phyloP scores from a whole-genome alignment of 2,113 vertebrate species.

The Pontoporia blainvillei region DNA sequence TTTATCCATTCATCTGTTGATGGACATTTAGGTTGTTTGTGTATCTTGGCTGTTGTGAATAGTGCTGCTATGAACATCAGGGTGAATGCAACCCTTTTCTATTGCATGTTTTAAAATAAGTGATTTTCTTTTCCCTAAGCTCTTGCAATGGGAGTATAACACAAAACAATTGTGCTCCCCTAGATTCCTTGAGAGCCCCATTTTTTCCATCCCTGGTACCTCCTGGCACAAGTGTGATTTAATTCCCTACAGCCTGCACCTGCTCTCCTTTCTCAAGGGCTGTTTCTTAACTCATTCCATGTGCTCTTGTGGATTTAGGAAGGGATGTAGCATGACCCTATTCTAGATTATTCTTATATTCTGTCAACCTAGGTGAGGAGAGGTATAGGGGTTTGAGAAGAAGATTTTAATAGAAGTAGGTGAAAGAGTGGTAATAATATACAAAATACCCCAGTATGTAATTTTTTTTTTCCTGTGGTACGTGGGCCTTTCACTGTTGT shows the following conservation, averaged over 20 bases:
- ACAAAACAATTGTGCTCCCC: accelerated
- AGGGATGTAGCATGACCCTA: not conserved
- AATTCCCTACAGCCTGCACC: too few relatives aligned
- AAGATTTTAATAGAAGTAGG: not conserved
- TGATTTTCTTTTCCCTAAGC: not conserved
- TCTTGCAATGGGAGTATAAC: not conserved
- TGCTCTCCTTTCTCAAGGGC: not conserved
- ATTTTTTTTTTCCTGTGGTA: too few relatives aligned
- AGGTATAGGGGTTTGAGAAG: not conserved
- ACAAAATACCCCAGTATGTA: not conserved
- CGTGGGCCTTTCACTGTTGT: too few relatives aligned
- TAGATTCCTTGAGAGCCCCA: accelerated
- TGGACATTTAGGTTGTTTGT: not conserved
- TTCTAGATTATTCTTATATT: not conserved
- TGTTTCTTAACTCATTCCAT: accelerated
- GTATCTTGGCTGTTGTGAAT: not conserved
- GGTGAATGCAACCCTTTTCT: not conserved
- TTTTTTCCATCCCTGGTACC: accelerated
- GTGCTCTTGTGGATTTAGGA: not conserved
- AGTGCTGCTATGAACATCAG: not conserved
- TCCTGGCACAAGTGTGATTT: too few relatives aligned
- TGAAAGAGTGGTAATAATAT: not conserved
- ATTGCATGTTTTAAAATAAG: not conserved
- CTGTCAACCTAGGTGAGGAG: accelerated
- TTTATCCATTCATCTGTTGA: not conserved